phyloP scores from a whole-genome alignment of 2,888 invertebrate species.

The Caenorhabditis zanzibari region DNA sequence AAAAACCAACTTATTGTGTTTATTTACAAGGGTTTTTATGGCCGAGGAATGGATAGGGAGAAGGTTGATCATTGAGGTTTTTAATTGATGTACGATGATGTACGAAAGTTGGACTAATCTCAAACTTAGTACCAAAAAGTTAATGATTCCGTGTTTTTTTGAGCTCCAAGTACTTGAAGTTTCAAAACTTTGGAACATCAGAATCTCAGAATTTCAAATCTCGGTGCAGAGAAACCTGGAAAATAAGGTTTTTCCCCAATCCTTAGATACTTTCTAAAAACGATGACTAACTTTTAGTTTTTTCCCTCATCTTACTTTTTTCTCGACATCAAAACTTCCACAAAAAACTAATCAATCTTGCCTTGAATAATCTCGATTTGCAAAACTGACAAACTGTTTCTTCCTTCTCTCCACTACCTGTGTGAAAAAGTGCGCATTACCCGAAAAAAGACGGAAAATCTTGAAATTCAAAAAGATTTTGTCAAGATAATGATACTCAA shows the following conservation, averaged over 20 bases:
- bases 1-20: slow-evolving; percentile 36
- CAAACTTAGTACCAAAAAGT: no score
- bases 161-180: no score
- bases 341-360: slow-evolving; percentile 15
- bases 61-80: not conserved
- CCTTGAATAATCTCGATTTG: slow-evolving; percentile 12
- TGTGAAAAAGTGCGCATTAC: slow-evolving; percentile 48
- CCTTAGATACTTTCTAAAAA: not conserved
- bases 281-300: not conserved
- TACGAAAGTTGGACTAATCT: not conserved
- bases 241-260: not conserved
- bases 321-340: not conserved
- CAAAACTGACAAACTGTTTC: slow-evolving; percentile 18
- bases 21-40: slow-evolving; percentile 4
- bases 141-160: no score
- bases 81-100: not conserved
- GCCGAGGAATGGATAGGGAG: not conserved
- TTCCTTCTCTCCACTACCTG: not conserved
- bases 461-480: slow-evolving; percentile 11
- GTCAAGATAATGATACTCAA: slow-evolving; percentile 56
- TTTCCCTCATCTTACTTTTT: not conserved
- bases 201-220: no score
- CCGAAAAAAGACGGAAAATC: not conserved
- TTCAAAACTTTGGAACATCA: no score
- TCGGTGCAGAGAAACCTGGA: no score